Evolutionary conservation across 2,797 vertebrate genomes (phyloP), one percentile per base, ranked within the genome.

Genomic region (Astyanax mexicanus): DNA sequence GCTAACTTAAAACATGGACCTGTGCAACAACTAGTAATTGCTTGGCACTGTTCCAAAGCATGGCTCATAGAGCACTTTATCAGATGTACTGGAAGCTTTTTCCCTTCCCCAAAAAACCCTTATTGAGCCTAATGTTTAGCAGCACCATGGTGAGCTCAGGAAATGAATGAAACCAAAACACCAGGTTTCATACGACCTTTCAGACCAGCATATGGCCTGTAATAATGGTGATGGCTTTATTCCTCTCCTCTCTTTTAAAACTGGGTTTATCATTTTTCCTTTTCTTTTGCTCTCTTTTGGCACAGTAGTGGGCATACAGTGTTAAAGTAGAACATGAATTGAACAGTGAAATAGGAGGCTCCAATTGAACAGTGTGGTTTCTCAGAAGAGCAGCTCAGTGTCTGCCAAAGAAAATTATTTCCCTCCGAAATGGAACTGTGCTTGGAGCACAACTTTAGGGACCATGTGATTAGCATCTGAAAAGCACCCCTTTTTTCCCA

Each of bases 381-480:
- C 74, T 84, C 60, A 80, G 78, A 81, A 81, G 82, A 84, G 80
- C 73, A 71, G 52, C 73, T 81, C 60, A 21, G 42, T 17, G 3
- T 78, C 79, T 88, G 90, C 87, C 89, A 91, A 91, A 88, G 81
- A 87, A 91, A 92, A 91, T 83, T 70, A 80, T 86, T 88, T 89
- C 86, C 79, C 67, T 81, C 80, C 79, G 81, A 70, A 60, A 77
- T 37, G 42, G 74, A 74, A 45, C 75, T 76, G 77, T 72, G 65
- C 86, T 86, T 87, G 75, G 84, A 84, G 89, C 83, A 88, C 83
- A 87, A 84, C 85, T 87, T 86, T 79, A 88, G 83, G 86, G 86
- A 88, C 82, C 85, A 81, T 82, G 81, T 75, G 89, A 92, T 91
- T 90, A 88, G 78, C 88, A 89, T 92, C 86, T 90, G 84, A 91